A percentile compares a stretch with the other conserved stretches of the same genome.
Conservation (phyloP, 1,140 invertebrate genomes). For the Sarcophaga bullata region DNA sequence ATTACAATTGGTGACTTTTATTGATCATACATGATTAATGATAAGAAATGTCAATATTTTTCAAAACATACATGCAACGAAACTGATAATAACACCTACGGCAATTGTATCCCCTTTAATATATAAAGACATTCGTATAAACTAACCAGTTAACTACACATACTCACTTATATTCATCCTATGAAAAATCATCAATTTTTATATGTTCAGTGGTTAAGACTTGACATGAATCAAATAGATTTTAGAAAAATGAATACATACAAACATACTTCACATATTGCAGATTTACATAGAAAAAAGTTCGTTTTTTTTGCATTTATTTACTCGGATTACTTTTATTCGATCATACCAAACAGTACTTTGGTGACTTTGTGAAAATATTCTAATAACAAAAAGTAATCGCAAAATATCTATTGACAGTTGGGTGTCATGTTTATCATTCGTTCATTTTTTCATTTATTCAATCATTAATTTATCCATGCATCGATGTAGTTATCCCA, state of each 20-base stretch:
- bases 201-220: conserved; percentile 48
- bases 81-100: neutral
- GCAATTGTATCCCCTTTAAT: neutral
- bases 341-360: neutral
- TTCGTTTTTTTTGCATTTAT: conserved; percentile 44
- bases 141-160: no score
- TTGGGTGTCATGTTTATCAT: conserved; percentile 66
- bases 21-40: conserved; percentile 64
- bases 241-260: conserved; percentile 8
- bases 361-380: neutral
- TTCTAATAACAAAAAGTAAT: conserved; percentile 60
- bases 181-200: no score
- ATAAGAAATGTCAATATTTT: conserved; percentile 51
- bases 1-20: conserved; percentile 60
- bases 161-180: no score
- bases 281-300: neutral
- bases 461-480: conserved; percentile 42
- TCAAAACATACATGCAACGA: neutral
- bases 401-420: conserved; percentile 66
- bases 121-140: neutral
- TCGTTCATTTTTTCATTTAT: neutral
- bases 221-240: conserved; percentile 66
- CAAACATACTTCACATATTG: neutral
- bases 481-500: conserved; percentile 55
- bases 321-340: neutral